Evolutionary conservation across 2,113 vertebrate genomes (phyloP).

Genomic region (Mesoclemmys tuberculata): DNA sequence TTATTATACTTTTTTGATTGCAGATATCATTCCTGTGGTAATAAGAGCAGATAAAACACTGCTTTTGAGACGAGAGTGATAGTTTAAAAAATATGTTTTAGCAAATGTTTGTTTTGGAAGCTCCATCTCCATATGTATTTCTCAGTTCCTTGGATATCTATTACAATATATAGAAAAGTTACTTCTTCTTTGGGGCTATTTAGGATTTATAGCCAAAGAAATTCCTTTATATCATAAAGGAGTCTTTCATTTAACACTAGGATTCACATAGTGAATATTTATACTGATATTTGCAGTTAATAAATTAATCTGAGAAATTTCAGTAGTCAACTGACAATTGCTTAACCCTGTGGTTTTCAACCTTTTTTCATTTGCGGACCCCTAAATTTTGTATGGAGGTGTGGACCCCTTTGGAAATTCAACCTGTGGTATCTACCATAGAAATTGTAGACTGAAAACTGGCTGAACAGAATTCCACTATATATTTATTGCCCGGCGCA

Average conservation of each 20-base stretch:
- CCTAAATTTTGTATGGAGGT: neutral
- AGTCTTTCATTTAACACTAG: neutral
- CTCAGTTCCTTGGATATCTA: neutral
- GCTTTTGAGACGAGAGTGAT: neutral
- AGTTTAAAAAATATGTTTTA: neutral
- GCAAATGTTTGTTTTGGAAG: neutral
- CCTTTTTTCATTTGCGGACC: neutral
- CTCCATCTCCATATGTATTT: neutral
- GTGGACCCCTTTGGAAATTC: neutral
- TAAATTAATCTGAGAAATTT: neutral
- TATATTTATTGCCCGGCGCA: neutral
- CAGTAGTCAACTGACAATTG: neutral
- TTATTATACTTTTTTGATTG: neutral
- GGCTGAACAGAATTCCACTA: neutral
- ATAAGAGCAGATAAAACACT: neutral
- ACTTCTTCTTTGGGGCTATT: neutral
- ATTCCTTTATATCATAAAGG: neutral
- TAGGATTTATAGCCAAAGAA: neutral
- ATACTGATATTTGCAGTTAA: neutral
- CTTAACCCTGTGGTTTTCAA: neutral
- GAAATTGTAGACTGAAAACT: neutral
- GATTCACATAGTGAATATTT: neutral
- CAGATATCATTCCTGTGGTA: neutral
- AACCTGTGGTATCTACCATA: neutral
- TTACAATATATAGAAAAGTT: neutral